A percentile compares a stretch with the other conserved stretches of the same genome.
Conservation (phyloP, 2,113 vertebrate genomes). For the Dasypus novemcinctus region DNA sequence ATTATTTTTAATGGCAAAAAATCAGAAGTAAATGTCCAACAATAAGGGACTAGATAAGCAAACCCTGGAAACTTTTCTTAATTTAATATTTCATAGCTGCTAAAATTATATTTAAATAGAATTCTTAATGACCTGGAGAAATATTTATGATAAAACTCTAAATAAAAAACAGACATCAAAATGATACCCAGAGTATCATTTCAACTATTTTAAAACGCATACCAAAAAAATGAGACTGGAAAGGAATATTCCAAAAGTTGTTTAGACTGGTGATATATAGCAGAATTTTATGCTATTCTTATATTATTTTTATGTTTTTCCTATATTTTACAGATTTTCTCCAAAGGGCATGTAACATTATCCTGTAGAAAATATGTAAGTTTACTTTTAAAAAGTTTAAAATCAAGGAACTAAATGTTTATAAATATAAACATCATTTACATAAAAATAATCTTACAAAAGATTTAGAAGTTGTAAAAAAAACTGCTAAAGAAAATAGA, state of each 20-base stretch:
- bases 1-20: constrained; percentile 37
- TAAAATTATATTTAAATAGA: not conserved
- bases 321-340: constrained; percentile 37
- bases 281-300: not conserved
- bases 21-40: constrained; percentile 6
- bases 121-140: not conserved
- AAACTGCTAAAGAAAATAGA: not conserved
- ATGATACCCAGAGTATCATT: not conserved
- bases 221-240: not conserved
- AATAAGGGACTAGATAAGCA: constrained; percentile 20
- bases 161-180: not conserved
- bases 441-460: constrained; percentile 43
- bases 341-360: not conserved
- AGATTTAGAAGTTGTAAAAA: not conserved
- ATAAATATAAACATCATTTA: constrained; percentile 17
- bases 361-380: not conserved
- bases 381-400: constrained; percentile 17
- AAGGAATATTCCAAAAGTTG: not conserved
- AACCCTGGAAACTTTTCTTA: not conserved
- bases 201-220: constrained; percentile 31
- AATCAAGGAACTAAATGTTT: not conserved
- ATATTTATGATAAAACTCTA: not conserved
- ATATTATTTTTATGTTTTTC: not conserved
- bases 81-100: constrained; percentile 17
- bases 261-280: constrained; percentile 7